Evolutionary conservation across 2,888 invertebrate species (phyloP).

Genomic region (Erebia epiphron): DNA sequence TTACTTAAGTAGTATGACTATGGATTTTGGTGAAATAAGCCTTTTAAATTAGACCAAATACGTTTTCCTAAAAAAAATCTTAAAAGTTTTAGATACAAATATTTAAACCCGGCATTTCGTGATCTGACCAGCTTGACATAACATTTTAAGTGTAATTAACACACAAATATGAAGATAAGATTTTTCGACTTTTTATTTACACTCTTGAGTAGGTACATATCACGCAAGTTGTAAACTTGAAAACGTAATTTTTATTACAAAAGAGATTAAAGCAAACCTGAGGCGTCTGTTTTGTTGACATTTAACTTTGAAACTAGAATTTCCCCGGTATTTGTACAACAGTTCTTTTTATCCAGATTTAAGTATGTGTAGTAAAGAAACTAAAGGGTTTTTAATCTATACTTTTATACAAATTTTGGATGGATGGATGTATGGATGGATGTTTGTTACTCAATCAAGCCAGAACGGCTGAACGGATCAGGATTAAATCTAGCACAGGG

Average conservation of each 20-base stretch:
- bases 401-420: no score
- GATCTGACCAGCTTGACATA: slow-evolving; percentile 24
- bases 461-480: no score
- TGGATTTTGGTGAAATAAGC: background rate
- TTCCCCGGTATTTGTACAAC: background rate
- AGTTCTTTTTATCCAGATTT: no score
- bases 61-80: background rate
- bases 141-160: slow-evolving; percentile 32
- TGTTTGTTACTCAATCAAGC: no score
- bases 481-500: no score
- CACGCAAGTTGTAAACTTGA: slow-evolving; percentile 12
- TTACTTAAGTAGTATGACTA: no score
- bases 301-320: background rate
- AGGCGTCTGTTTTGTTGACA: slow-evolving; percentile 2
- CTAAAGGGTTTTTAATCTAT: no score
- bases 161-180: slow-evolving; percentile 33
- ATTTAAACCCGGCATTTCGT: slow-evolving; percentile 27
- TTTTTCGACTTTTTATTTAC: slow-evolving; percentile 25
- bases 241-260: slow-evolving; percentile 7
- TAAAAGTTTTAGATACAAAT: slow-evolving; percentile 24
- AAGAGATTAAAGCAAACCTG: slow-evolving; percentile 6
- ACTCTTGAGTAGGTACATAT: slow-evolving; percentile 7
- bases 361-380: no score
- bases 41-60: background rate
- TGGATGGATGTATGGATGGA: no score